phyloP scores from a whole-genome alignment of 2,888 invertebrate species.

The Parasteatoda lunata region DNA sequence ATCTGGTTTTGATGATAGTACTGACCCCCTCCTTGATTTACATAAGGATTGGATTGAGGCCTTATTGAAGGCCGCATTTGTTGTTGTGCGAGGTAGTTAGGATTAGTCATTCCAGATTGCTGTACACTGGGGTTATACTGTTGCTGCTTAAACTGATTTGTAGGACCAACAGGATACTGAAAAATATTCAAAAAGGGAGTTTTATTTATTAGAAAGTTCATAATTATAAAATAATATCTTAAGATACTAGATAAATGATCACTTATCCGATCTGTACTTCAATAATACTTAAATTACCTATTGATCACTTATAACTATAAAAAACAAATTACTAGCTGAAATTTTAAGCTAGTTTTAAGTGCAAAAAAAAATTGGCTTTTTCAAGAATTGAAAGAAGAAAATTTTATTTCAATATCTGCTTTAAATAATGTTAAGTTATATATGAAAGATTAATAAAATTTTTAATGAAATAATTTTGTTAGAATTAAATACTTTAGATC shows the following conservation, averaged over 20 bases:
- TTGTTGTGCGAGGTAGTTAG: conserved; percentile 70
- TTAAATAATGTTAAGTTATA: no score
- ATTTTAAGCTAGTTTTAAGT: no score
- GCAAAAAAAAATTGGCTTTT: no score
- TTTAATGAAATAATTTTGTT: no score
- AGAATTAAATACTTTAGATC: no score
- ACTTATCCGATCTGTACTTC: no score
- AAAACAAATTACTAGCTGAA: no score
- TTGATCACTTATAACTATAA: no score
- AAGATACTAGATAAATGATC: background rate
- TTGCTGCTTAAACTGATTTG: conserved; percentile 71
- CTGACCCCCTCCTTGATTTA: conserved; percentile 60
- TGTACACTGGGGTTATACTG: conserved; percentile 67
- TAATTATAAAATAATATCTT: background rate
- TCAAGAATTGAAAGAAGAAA: no score
- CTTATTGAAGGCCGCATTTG: conserved; percentile 70
- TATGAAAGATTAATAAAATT: no score
- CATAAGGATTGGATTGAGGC: conserved; percentile 69
- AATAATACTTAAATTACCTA: no score
- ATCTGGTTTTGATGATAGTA: conserved; percentile 69
- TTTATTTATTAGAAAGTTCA: background rate
- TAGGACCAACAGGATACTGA: conserved; percentile 68
- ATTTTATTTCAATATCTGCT: no score
- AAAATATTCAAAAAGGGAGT: background rate
- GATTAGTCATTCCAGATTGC: conserved; percentile 45